A percentile compares a stretch with the other conserved stretches of the same genome.
These are phyloP conservation scores for Arbacia lixula DNA, from an alignment of 53 echinoderm and acorn worm genomes.

Conservation along the genomic window DNA sequence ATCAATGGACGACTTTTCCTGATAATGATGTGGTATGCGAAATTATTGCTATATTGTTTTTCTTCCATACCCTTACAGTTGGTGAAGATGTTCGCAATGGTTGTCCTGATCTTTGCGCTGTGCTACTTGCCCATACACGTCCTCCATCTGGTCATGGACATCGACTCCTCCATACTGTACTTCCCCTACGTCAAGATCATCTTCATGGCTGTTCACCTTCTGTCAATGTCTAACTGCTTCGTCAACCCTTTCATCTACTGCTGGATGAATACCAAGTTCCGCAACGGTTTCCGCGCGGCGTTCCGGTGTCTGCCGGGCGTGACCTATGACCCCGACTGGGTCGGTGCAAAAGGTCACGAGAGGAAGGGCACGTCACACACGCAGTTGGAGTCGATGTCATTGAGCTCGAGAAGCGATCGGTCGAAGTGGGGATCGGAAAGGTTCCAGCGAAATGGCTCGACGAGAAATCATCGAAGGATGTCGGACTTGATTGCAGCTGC, in stretches of 20 bases:
- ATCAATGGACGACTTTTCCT: too few species aligned
- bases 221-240: conserved; percentile 96
- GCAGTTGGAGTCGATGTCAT: conserved; percentile 48
- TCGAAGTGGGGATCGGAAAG: conserved; percentile 22
- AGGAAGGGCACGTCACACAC: conserved; percentile 37
- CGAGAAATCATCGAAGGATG: conserved; percentile 36
- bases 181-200: conserved; percentile 78
- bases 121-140: conserved; percentile 95
- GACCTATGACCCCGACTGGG: conserved; percentile 63
- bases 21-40: too few species aligned
- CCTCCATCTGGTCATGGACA: conserved; percentile 85
- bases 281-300: conserved; percentile 87
- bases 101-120: conserved; percentile 87
- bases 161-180: conserved; percentile 53
- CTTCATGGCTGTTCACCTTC: conserved; percentile 58
- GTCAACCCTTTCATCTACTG: conserved; percentile 97
- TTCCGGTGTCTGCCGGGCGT: conserved; percentile 84
- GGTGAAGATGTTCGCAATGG: conserved; percentile 95
- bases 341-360: conserved; percentile 16
- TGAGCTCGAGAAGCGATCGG: conserved; percentile 35
- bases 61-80: conserved; percentile 61
- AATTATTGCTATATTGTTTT: neutral
- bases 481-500: conserved; percentile 44
- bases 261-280: conserved; percentile 96
- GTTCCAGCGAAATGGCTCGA: conserved; percentile 49